These are phyloP conservation scores for Petroica traversi DNA, from an alignment of 2,113 vertebrate species.

Conservation along the genomic window DNA sequence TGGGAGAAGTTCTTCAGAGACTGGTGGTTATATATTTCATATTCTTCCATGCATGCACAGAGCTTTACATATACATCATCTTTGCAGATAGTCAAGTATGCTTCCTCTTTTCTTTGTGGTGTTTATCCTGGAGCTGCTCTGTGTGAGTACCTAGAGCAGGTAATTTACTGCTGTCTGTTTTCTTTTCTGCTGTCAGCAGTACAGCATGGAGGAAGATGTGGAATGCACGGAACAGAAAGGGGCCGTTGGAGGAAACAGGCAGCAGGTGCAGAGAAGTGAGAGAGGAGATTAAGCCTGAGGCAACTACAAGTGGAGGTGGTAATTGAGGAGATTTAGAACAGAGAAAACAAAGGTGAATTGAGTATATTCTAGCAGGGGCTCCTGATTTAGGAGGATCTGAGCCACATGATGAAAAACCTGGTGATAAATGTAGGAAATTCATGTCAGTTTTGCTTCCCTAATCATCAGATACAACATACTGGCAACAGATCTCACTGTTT, in stretches of 20 bases:
- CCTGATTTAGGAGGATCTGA: background rate
- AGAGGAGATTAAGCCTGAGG: background rate
- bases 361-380: background rate
- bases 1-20: background rate
- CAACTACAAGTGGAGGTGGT: background rate
- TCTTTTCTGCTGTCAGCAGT: background rate
- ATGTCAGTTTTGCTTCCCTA: background rate
- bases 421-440: background rate
- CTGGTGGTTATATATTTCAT: background rate
- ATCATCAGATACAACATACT: background rate
- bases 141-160: background rate
- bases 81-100: background rate
- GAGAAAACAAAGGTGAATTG: background rate
- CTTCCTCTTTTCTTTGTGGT: background rate
- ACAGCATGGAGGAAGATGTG: background rate
- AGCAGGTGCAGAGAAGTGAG: background rate
- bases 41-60: background rate
- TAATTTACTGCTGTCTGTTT: background rate
- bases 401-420: accelerated
- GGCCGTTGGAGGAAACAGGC: background rate
- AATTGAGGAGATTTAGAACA: background rate
- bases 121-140: background rate
- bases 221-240: accelerated
- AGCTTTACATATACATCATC: background rate
- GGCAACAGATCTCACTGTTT: background rate